A percentile compares a stretch with the other conserved stretches of the same genome.
phyloP scores from a whole-genome alignment of 2,888 invertebrate genomes.

The Brachylomia viminalis region DNA sequence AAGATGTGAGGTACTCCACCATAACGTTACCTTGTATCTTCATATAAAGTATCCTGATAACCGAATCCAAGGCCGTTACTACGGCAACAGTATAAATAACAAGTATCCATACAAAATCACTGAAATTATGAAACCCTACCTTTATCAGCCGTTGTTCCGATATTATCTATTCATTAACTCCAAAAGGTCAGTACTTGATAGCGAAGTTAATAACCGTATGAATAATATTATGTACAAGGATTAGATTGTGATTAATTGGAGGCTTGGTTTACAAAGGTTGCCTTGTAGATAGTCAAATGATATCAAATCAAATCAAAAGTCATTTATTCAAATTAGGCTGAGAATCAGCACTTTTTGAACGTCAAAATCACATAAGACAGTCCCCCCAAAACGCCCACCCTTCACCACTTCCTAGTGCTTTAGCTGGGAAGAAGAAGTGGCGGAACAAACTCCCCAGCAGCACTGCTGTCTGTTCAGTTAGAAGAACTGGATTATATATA shows the following conservation, averaged over 20 bases:
- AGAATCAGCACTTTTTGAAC: too few relatives aligned
- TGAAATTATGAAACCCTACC: conserved; percentile 31
- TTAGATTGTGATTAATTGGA: conserved; percentile 32
- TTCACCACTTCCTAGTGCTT: too few relatives aligned
- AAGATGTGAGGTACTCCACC: background rate
- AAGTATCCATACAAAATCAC: conserved; percentile 47
- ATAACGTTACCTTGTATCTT: background rate
- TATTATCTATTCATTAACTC: conserved; percentile 66
- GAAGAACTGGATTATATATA: too few relatives aligned
- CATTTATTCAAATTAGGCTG: too few relatives aligned
- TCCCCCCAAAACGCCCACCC: too few relatives aligned
- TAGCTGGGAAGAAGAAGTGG: too few relatives aligned
- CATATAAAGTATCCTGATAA: conserved; percentile 16
- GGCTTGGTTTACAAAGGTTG: background rate
- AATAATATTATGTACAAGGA: conserved; percentile 36
- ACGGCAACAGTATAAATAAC: conserved; percentile 53
- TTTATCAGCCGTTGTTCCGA: conserved; percentile 57
- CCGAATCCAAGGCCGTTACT: conserved; percentile 43
- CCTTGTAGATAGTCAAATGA: background rate
- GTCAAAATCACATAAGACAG: too few relatives aligned
- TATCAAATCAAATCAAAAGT: too few relatives aligned
- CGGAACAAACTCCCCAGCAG: too few relatives aligned
- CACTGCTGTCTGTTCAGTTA: too few relatives aligned
- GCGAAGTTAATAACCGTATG: conserved; percentile 52
- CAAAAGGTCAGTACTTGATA: conserved; percentile 52